phyloP scores from a whole-genome alignment of 2,797 vertebrate species.

The Argya squamiceps region DNA sequence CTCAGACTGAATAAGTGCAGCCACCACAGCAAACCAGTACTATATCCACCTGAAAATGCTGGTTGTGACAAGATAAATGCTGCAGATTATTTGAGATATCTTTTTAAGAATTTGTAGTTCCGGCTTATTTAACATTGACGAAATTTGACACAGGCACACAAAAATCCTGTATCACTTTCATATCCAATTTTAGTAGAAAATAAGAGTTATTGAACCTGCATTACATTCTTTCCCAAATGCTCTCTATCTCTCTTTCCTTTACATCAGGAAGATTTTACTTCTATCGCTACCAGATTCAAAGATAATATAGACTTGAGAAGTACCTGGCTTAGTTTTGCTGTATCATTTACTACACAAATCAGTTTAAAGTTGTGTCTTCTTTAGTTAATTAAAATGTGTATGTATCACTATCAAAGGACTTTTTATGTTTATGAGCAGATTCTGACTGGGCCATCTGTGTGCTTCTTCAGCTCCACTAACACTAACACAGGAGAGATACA shows the following conservation, averaged over 20 bases:
- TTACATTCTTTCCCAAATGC: neutral
- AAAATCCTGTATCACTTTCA: neutral
- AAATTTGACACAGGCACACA: neutral
- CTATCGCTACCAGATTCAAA: neutral
- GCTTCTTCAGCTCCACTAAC: neutral
- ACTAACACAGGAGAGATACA: neutral
- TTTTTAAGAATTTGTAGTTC: neutral
- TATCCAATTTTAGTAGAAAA: neutral
- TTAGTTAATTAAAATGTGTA: neutral
- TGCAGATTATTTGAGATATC: neutral
- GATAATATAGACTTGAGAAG: neutral
- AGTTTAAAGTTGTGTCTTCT: neutral
- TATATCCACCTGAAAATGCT: neutral
- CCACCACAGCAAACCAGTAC: neutral
- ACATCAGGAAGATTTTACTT: neutral
- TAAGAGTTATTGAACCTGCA: neutral
- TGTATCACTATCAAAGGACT: neutral
- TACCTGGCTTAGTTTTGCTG: neutral
- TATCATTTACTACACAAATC: neutral
- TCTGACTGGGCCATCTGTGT: neutral
- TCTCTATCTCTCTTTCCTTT: neutral
- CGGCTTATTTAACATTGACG: neutral
- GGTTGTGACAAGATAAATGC: neutral
- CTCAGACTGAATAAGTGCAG: neutral
- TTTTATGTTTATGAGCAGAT: neutral